Conservation (phyloP, 2,113 vertebrate genomes). For the Jacana jacana region DNA sequence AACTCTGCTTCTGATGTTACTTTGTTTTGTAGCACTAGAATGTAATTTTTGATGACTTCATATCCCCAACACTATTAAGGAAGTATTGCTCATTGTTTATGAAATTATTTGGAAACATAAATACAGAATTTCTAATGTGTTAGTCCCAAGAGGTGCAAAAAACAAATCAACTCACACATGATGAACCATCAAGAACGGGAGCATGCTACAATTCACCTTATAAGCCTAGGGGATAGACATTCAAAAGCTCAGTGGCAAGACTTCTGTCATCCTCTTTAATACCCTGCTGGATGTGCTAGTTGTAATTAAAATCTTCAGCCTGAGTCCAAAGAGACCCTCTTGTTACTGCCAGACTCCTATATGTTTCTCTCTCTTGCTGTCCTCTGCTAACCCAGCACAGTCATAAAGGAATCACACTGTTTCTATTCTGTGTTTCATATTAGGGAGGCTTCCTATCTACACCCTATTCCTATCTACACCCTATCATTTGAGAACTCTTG, state of each 20-base stretch:
- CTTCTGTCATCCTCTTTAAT: not conserved
- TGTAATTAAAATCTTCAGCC: not conserved
- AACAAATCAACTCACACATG: not conserved
- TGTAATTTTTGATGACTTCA: not conserved
- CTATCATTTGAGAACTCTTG: not conserved
- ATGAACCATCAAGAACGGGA: not conserved
- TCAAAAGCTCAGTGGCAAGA: not conserved
- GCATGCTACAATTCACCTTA: not conserved
- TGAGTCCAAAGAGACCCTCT: not conserved
- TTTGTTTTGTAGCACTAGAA: not conserved
- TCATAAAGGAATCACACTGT: not conserved
- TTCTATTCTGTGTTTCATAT: not conserved
- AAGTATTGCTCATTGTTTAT: not conserved
- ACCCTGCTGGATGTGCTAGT: not conserved
- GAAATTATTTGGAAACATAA: not conserved
- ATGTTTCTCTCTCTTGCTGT: not conserved
- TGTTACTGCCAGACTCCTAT: not conserved
- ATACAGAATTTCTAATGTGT: not conserved
- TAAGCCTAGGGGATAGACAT: not conserved
- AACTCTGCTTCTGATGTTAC: not conserved
- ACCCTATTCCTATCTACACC: no score
- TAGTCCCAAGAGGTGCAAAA: not conserved
- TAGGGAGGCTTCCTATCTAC: not conserved
- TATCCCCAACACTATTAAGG: not conserved
- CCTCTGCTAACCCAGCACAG: not conserved